Conservation (phyloP, 2,888 invertebrate species). For the Lissonota sp. region DNA sequence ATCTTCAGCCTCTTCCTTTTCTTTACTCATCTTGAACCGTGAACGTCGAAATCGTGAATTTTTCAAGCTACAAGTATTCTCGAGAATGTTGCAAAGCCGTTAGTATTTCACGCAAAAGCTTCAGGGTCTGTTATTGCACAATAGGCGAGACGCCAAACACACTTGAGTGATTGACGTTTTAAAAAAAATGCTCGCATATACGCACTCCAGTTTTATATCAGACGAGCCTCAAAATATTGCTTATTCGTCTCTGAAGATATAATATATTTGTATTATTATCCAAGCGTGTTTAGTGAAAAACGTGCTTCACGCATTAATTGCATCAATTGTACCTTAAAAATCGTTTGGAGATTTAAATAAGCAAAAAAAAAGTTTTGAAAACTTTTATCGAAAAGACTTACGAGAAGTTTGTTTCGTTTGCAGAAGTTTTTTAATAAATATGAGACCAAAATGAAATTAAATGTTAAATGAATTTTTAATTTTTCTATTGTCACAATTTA, state of each 20-base stretch:
- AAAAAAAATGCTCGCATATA: no score
- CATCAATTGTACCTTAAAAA: no score
- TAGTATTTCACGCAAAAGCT: not conserved
- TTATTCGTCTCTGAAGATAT: not conserved
- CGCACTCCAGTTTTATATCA: not conserved
- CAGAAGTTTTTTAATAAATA: no score
- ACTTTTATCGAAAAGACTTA: no score
- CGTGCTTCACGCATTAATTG: not conserved
- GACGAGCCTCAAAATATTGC: not conserved
- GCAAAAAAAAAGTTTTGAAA: no score
- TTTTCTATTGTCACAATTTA: no score
- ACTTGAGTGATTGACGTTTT: not conserved
- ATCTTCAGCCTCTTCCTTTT: slow-evolving; percentile 26
- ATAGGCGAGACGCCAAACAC: not conserved
- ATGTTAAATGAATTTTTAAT: no score
- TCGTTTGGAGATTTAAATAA: no score
- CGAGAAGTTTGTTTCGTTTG: no score
- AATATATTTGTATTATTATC: not conserved
- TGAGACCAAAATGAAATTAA: no score
- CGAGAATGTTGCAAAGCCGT: not conserved
- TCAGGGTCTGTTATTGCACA: not conserved
- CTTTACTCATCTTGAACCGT: slow-evolving; percentile 43
- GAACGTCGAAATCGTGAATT: slow-evolving; percentile 23
- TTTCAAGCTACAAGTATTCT: slow-evolving; percentile 3
- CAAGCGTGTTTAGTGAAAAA: not conserved